Evolutionary conservation across 2,113 vertebrate genomes (phyloP).

Genomic region (Gnathochromis pfefferi): DNA sequence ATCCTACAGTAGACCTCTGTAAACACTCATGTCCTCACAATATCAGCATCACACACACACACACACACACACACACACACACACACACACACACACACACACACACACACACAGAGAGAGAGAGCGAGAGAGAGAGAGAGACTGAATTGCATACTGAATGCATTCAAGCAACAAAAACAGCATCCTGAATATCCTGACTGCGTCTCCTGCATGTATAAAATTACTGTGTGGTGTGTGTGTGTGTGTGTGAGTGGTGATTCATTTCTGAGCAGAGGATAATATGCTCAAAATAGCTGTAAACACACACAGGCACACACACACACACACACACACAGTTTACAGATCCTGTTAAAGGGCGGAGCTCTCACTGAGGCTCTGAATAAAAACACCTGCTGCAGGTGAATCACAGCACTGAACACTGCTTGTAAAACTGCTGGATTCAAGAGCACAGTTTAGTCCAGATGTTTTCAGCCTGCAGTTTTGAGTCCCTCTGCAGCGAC

Average conservation of each 20-base stretch:
- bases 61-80: neutral
- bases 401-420: neutral
- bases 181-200: neutral
- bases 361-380: neutral
- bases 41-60: neutral
- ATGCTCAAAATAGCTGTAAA: neutral
- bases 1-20: neutral
- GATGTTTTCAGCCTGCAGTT: neutral
- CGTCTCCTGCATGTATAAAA: neutral
- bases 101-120: neutral
- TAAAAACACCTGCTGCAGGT: conserved; percentile 20
- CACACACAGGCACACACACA: neutral
- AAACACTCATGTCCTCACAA: neutral
- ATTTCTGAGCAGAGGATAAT: conserved; percentile 5
- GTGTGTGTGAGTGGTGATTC: neutral
- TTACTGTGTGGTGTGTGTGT: neutral
- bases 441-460: neutral
- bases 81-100: neutral
- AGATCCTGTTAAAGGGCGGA: neutral
- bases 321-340: neutral
- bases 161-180: neutral
- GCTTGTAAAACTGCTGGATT: neutral
- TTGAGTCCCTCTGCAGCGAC: neutral
- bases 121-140: too few species aligned
- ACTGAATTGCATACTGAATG: neutral